These are phyloP conservation scores for Psilopsiagon aurifrons DNA, from an alignment of 2,113 vertebrate species.

Conservation along the genomic window DNA sequence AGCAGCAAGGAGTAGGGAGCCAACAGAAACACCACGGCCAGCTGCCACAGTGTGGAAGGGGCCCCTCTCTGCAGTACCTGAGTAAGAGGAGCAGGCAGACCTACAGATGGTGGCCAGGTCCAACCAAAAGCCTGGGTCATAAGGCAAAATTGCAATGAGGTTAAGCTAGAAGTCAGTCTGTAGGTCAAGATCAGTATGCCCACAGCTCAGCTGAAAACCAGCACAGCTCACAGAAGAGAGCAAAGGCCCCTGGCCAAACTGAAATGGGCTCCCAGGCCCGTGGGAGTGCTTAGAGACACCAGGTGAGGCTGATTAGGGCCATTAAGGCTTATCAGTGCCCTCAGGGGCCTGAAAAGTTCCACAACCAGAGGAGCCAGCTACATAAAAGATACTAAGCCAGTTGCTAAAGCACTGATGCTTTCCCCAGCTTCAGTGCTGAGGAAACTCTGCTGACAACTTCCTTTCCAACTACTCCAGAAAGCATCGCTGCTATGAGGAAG, in stretches of 20 bases:
- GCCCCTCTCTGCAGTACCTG: background rate
- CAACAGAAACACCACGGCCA: background rate
- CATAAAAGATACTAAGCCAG: background rate
- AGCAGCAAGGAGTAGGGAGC: background rate
- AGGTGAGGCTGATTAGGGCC: background rate
- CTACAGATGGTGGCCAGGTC: background rate
- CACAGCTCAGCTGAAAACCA: background rate
- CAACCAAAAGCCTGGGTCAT: too few relatives aligned
- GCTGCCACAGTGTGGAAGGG: fast-evolving
- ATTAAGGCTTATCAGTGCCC: background rate
- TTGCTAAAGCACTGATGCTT: background rate
- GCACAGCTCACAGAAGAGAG: fast-evolving
- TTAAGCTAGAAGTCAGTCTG: background rate
- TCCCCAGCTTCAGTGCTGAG: background rate
- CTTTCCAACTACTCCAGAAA: background rate
- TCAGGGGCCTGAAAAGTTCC: background rate
- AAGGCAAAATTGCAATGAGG: fast-evolving
- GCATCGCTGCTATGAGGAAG: background rate
- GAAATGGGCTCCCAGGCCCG: background rate
- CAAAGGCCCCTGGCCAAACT: fast-evolving
- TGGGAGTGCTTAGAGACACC: background rate
- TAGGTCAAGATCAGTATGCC: fast-evolving
- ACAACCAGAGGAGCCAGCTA: background rate
- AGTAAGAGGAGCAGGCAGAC: background rate
- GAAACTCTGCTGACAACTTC: background rate